A percentile compares a stretch with the other conserved stretches of the same genome.
Conservation (phyloP, 2,113 vertebrate species). For the Cairina moschata region DNA sequence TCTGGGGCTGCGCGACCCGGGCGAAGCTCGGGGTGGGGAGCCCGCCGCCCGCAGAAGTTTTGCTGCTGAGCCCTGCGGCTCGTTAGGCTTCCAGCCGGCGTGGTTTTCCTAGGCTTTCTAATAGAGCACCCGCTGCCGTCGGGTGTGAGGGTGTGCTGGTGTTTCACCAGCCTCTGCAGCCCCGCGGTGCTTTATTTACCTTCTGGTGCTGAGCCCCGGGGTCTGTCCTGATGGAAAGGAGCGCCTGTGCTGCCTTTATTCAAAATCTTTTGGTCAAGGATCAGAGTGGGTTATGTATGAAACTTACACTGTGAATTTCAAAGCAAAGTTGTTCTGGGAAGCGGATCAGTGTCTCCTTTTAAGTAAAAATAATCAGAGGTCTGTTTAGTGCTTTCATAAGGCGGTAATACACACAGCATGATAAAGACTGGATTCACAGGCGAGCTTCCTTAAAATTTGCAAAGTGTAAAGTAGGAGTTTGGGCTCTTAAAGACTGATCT, state of each 20-base stretch:
- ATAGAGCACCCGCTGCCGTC: accelerated
- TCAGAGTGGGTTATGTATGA: accelerated
- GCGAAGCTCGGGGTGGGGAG: no score
- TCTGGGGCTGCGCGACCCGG: no score
- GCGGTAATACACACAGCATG: accelerated
- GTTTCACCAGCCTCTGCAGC: background rate
- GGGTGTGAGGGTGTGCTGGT: accelerated
- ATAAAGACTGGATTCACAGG: background rate
- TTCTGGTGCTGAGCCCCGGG: background rate
- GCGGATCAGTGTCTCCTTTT: background rate
- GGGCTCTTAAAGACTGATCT: background rate
- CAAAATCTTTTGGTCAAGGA: accelerated
- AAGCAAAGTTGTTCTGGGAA: background rate
- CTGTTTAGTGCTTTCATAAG: background rate
- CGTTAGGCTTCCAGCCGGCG: background rate
- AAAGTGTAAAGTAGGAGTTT: background rate
- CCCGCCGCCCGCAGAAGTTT: no score
- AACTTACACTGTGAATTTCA: background rate
- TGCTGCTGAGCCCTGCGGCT: background rate
- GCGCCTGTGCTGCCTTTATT: background rate
- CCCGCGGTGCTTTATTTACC: background rate
- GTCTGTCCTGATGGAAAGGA: background rate
- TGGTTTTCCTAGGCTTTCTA: no score
- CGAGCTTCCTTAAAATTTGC: background rate
- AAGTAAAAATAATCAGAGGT: background rate